These are phyloP conservation scores for Callyntrura guangdongensis DNA, from an alignment of 2,888 invertebrate genomes.

Conservation along the genomic window DNA sequence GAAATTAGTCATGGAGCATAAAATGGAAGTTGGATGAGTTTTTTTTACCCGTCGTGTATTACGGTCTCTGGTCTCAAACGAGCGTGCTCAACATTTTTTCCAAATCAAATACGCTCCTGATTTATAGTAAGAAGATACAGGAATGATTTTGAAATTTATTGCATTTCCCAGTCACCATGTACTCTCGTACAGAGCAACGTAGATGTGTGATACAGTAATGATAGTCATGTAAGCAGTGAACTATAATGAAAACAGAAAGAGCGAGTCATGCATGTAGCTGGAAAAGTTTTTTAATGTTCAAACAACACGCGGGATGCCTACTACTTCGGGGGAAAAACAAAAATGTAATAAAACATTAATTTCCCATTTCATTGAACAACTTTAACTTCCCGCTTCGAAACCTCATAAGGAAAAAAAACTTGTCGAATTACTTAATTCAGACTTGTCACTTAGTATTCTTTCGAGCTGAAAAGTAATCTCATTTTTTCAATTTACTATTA, in stretches of 20 bases:
- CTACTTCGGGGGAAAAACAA: neutral
- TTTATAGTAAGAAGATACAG: conserved; percentile 43
- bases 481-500: neutral
- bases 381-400: neutral
- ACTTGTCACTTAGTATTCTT: neutral
- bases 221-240: conserved; percentile 2
- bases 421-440: conserved; percentile 33
- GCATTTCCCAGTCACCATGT: conserved; percentile 12
- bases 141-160: conserved; percentile 58
- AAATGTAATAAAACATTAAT: conserved; percentile 47
- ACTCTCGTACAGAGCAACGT: neutral
- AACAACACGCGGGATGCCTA: neutral
- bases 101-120: conserved; percentile 44
- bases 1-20: conserved; percentile 73
- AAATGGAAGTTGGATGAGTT: conserved; percentile 73
- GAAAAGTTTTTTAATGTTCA: conserved; percentile 10
- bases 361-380: conserved; percentile 44
- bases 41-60: neutral
- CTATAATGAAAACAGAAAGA: neutral
- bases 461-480: too few species aligned
- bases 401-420: neutral
- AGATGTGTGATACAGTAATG: neutral
- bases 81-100: conserved; percentile 49
- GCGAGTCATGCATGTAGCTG: neutral
- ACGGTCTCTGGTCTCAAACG: conserved; percentile 2